phyloP scores from a whole-genome alignment of 2,797 vertebrate species.

The Enteromius fasciolatus region DNA sequence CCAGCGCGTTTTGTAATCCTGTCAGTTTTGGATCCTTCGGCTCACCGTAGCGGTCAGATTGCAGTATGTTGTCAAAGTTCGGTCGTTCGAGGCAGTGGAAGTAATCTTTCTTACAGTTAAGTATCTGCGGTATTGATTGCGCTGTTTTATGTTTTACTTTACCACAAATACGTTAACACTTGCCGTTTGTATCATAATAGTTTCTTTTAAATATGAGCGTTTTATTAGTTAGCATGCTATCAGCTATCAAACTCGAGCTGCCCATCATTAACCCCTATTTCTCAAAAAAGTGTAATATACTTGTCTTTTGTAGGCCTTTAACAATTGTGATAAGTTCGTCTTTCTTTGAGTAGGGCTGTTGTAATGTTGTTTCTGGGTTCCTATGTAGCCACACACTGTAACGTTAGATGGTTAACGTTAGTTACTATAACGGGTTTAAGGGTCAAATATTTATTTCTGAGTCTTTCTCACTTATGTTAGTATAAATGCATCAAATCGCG shows the following conservation, averaged over 20 bases:
- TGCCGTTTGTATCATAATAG: no score
- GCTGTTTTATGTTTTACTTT: background rate
- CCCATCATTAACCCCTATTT: background rate
- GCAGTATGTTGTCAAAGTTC: conserved; percentile 3
- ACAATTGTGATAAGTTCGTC: background rate
- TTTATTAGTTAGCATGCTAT: background rate
- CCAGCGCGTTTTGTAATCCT: background rate
- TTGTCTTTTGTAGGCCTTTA: background rate
- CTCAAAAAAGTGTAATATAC: no score
- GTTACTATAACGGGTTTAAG: background rate
- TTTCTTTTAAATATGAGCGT: background rate
- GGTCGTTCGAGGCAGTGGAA: background rate
- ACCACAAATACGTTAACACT: background rate
- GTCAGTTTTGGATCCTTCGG: background rate
- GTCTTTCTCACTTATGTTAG: background rate
- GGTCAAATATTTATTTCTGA: background rate
- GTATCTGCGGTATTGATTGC: background rate
- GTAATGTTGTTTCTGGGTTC: background rate
- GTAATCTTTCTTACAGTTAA: background rate
- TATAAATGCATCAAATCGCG: background rate
- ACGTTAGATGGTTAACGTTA: background rate
- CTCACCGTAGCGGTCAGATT: background rate
- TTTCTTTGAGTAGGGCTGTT: no score
- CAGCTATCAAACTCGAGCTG: conserved; percentile 10
- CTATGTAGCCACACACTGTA: background rate